A percentile compares a stretch with the other conserved stretches of the same genome.
Conservation (phyloP, 1,140 invertebrate genomes). For the Ceratina calcarata region DNA sequence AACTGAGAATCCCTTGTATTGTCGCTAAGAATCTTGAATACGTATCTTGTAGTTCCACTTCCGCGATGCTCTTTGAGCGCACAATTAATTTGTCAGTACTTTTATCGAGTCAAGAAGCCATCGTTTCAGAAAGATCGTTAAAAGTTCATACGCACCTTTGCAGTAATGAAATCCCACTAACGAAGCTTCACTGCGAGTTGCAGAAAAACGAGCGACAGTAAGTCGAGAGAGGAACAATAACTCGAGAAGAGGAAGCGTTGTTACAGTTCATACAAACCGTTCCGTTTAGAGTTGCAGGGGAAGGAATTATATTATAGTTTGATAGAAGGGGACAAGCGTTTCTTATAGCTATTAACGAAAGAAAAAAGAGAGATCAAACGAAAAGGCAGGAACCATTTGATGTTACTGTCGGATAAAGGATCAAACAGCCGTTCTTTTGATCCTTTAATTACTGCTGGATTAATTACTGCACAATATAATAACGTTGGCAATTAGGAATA, state of each 20-base stretch:
- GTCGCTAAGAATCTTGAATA: no score
- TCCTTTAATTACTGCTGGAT: conserved; percentile 5
- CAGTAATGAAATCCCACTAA: background rate
- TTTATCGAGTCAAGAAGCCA: no score
- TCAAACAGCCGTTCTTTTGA: conserved; percentile 53
- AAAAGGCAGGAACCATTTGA: conserved; percentile 35
- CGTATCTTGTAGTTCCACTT: no score
- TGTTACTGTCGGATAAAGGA: conserved; percentile 48
- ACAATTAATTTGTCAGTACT: no score
- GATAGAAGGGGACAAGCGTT: background rate
- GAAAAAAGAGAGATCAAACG: conserved; percentile 46
- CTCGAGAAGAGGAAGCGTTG: background rate
- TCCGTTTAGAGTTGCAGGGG: background rate
- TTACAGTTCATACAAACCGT: background rate
- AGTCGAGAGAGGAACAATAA: background rate
- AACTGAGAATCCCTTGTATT: no score
- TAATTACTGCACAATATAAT: conserved; percentile 59
- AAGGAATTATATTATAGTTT: conserved; percentile 6
- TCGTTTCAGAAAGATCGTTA: no score
- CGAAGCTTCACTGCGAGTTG: background rate
- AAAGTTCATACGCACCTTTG: background rate
- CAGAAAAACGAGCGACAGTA: background rate
- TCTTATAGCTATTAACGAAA: conserved; percentile 45
- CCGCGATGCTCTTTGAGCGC: no score
- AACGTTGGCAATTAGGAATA: conserved; percentile 32